Evolutionary conservation across 2,888 invertebrate species (phyloP), one percentile per base, ranked within the genome.

Genomic region (Agriotes lineatus): DNA sequence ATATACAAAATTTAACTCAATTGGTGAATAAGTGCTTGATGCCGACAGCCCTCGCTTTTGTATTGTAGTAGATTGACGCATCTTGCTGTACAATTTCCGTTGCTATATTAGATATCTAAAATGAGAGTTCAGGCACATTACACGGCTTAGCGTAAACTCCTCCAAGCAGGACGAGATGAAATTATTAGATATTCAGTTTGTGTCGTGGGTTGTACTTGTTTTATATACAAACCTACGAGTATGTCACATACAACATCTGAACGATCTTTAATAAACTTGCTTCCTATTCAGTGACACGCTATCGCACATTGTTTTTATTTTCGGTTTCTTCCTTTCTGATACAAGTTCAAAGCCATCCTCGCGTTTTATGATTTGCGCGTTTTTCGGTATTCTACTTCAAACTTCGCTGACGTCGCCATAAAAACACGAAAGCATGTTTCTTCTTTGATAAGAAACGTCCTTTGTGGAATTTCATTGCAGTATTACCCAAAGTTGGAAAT

Each of bases 401-500:
- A 9, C 37, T 9, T 16, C 7, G 42, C 3, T 42, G 3, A 52
- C 18, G 33, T 33, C 9, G 12, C 14, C 16, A 35, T 33, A 33
- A 35, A 52, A 52, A 35, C 33, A n/a, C 10, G 35, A 52, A 30
- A 52, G 33, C 33, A 30, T 33, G 18, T 52, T 52, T 52, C 33
- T 18, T 12, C 18, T 52, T 22, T 33, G 52, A 52, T 52, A 52
- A 52, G 52, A 35, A 35, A 52, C 25, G 52, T 30, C 18, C 52
- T 52, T 52, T 52, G 52, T 52, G 35, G 18, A 52, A 35, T 52
- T 33, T 33, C 52, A 35, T 52, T 33, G 52, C 33, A 4, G 52
- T 52, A 30, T 52, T 52, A 52, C 52, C 52, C 18, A 30, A 52
- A 52, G 52, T 52, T 52, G 52, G 33, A 33, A 52, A 52, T 52